Evolutionary conservation across 2,888 invertebrate species (phyloP), one percentile per base, ranked within the genome.

Genomic region (Doris montereyensis): DNA sequence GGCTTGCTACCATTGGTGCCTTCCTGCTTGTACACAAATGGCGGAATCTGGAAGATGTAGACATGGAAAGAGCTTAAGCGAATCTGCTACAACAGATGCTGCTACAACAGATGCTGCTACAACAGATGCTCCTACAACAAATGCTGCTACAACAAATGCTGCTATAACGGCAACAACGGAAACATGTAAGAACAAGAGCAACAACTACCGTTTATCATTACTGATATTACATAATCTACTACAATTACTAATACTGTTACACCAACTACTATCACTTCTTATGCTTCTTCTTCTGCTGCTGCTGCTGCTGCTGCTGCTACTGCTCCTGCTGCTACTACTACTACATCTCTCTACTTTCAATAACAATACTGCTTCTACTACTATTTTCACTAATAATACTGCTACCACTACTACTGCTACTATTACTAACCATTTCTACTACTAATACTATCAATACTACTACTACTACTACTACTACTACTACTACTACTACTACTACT

Each of bases 1-100:
- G 81, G 13, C 3, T 13, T 57, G 0, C 79, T 77, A 32, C 75
- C 65, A 70, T 85, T 83, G 0, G 24, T 26, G 21, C 82, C 82
- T 4, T 81, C 82, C 74, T 87, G 78, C 78, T 89, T 88, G 85
- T 90, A 91, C 17, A 93, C 89, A 85, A 93, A 93, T 0, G 93
- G 93, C 1, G 92, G 92, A 86, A 92, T 92, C 92, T 93, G 85
- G 21, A 79, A 81, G 13, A 34, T 62, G 52, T n/a, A n/a, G n/a
- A n/a, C n/a, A n/a, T n/a, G n/a, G n/a, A n/a, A n/a, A n/a, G n/a
- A n/a, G n/a, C n/a, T n/a, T n/a, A n/a, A n/a, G n/a, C n/a, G n/a
- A n/a, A n/a, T n/a, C n/a, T n/a, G n/a, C n/a, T n/a, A 52, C 52
- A 52, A 52, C 8, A 52, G 52, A 52, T n/a, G n/a, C n/a, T n/a